Evolutionary conservation across 2,888 invertebrate genomes (phyloP), one percentile per base, ranked within the genome.

Genomic region (Arge pagana): DNA sequence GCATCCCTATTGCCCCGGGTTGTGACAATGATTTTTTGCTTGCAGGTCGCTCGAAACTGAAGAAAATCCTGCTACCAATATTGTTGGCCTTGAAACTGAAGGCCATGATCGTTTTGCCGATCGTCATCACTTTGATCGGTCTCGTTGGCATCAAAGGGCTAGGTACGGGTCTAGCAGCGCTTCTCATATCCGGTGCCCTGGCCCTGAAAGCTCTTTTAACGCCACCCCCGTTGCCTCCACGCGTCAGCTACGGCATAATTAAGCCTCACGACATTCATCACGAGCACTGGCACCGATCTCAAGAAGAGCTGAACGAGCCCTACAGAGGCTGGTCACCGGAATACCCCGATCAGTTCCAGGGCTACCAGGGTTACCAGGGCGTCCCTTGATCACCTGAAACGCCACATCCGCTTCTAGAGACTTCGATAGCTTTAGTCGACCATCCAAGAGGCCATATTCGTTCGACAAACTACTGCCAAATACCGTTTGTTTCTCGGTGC

Each of bases 71-170:
- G 19, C 64, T 87, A 37, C 86, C 87, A n/a, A 68, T 86, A 42
- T 76, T 87, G 18, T 71, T 87, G 59, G 79, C 82, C 16, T 68
- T 87, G 66, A 84, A 84, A 68, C 68, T 87, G 62, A 86, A 86
- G 71, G 81, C 83, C 45, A 78, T 82, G 31, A 77, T 86, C 26
- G 76, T 85, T 37, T 70, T 86, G 45, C 85, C 86, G 23, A 78
- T 85, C 19, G 70, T 85, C 37, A 78, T 87, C 56, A 81, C 83
- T 18, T 68, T 82, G 51, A 80, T 87, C 37, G 83, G 83, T n/a
- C 72, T 86, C 55, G 79, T 86, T 41, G 83, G 86, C 6, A 80
- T 86, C 63, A 86, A 85, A 72, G 85, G 85, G 49, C 77, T 87
- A 48, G 84, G 83, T 52, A 81, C 83, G 23, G 84, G 86, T 41